These are phyloP conservation scores for Ericerus pela DNA, from an alignment of 1,140 invertebrate genomes.

Conservation along the genomic window DNA sequence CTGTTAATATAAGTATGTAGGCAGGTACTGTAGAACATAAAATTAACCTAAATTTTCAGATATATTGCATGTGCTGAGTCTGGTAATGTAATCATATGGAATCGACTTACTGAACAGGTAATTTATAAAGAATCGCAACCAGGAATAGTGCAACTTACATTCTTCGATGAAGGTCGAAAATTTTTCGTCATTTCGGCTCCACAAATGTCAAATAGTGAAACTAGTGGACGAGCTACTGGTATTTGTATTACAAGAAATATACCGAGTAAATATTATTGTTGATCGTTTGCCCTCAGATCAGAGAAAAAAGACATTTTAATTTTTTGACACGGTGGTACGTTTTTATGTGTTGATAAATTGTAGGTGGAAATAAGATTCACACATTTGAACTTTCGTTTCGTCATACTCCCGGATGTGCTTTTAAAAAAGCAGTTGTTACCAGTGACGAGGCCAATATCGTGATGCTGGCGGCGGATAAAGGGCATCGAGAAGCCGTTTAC, in stretches of 20 bases:
- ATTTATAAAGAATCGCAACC: conserved; percentile 70
- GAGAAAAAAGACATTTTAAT: neutral
- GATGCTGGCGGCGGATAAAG: conserved; percentile 63
- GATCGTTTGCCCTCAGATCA: neutral
- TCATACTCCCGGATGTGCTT: conserved; percentile 45
- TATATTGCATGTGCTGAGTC: conserved; percentile 82
- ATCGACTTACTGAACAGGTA: conserved; percentile 66
- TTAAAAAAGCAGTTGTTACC: conserved; percentile 59
- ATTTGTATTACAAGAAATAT: conserved; percentile 49
- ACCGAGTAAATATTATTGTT: conserved; percentile 32
- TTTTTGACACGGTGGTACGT: neutral
- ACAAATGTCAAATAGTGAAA: conserved; percentile 33
- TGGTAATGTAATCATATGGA: conserved; percentile 84
- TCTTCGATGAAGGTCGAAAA: conserved; percentile 68
- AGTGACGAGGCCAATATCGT: conserved; percentile 63
- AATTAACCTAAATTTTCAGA: no score
- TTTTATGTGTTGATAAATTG: conserved; percentile 21
- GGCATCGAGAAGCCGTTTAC: conserved; percentile 61
- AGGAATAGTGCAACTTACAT: conserved; percentile 68
- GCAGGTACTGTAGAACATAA: no score
- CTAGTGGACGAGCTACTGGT: conserved; percentile 43
- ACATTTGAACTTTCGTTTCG: conserved; percentile 62
- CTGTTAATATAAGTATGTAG: no score
- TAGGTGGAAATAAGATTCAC: conserved; percentile 58
- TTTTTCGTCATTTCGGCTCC: conserved; percentile 69